Evolutionary conservation across 2,113 vertebrate genomes (phyloP).

Genomic region (Propithecus coquereli): DNA sequence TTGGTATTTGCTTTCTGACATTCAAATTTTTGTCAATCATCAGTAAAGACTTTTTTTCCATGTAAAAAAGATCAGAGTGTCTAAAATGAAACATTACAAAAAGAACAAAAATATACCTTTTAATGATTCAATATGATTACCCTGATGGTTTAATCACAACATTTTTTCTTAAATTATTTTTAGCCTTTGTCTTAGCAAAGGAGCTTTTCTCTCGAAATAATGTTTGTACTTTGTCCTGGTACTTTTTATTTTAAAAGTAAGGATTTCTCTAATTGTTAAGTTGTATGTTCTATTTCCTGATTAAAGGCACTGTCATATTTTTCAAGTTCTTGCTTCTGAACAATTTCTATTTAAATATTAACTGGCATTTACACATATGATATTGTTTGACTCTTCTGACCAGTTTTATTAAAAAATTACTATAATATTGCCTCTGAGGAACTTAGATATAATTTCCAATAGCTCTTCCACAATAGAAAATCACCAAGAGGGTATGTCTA

Average conservation of each 20-base stretch:
- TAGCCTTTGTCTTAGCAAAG: conserved; percentile 39
- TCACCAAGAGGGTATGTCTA: background rate
- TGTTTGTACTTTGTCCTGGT: background rate
- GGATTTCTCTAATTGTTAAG: conserved; percentile 57
- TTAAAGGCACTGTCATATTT: background rate
- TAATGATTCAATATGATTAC: conserved; percentile 69
- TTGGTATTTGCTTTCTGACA: conserved; percentile 63
- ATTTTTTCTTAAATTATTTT: conserved; percentile 63
- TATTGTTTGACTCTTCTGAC: background rate
- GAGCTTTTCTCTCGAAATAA: conserved; percentile 57
- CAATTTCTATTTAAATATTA: conserved; percentile 72
- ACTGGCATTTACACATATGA: background rate
- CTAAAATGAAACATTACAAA: conserved; percentile 62
- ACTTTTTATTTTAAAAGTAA: conserved; percentile 27
- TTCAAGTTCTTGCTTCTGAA: conserved; percentile 60
- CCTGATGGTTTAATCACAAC: conserved; percentile 61
- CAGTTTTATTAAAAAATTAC: background rate
- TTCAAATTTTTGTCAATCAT: conserved; percentile 73
- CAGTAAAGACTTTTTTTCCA: conserved; percentile 42
- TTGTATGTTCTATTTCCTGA: conserved; percentile 33
- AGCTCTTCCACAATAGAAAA: background rate
- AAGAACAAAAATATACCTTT: conserved; percentile 53
- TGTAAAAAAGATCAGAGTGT: conserved; percentile 57
- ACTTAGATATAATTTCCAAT: conserved; percentile 45
- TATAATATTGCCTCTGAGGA: background rate